These are phyloP conservation scores for Abrostola tripartita DNA, from an alignment of 2,888 invertebrate species.

Conservation along the genomic window DNA sequence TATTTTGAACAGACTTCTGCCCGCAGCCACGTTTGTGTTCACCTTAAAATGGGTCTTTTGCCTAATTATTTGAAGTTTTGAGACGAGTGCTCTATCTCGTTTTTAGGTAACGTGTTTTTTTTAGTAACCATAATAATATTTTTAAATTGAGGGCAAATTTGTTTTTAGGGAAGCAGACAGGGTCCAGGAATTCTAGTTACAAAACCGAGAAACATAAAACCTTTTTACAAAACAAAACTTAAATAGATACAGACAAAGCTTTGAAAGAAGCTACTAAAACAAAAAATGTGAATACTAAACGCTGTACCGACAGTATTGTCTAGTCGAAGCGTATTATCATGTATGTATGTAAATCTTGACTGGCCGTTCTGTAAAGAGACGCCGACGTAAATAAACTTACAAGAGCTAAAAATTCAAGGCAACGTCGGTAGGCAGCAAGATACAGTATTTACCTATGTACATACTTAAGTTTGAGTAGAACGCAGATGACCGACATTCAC, in stretches of 20 bases:
- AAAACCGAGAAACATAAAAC: too few species aligned
- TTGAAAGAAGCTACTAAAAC: too few species aligned
- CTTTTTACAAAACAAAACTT: too few species aligned
- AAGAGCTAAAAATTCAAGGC: conserved; percentile 20
- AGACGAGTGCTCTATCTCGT: neutral
- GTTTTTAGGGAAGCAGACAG: too few species aligned
- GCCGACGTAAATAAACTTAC: conserved; percentile 17
- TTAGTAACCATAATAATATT: too few species aligned
- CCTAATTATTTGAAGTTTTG: conserved; percentile 15
- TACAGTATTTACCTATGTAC: conserved; percentile 30
- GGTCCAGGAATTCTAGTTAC: too few species aligned
- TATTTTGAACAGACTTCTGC: conserved; percentile 24
- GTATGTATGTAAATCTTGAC: neutral
- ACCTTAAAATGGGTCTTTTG: conserved; percentile 7
- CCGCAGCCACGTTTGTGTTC: neutral
- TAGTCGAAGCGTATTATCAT: too few species aligned
- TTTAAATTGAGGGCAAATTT: neutral
- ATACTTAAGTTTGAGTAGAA: conserved; percentile 31
- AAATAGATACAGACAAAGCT: too few species aligned
- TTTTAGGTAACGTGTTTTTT: neutral
- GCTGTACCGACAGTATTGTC: too few species aligned
- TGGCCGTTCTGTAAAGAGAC: conserved; percentile 22
- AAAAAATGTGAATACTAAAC: too few species aligned
- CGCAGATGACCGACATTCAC: too few species aligned
- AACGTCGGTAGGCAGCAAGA: conserved; percentile 8